Evolutionary conservation across 2,113 vertebrate genomes (phyloP), one percentile per base, ranked within the genome.

Genomic region (Triplophysa rosa): DNA sequence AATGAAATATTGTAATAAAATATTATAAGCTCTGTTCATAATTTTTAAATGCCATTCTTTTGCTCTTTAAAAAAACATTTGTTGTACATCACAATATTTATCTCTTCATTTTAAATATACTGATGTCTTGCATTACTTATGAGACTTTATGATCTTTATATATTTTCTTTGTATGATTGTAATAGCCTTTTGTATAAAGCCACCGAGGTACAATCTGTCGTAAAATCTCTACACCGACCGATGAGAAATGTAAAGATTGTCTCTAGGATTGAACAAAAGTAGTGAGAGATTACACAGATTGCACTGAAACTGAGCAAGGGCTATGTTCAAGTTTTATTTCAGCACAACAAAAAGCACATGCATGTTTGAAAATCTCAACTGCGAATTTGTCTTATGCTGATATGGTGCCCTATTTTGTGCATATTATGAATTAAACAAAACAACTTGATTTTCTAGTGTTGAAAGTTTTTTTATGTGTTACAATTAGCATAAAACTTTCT

Each of bases 361-460:
- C 56, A 67, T 61, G 64, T 47, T 26, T 75, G 21, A 21, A 67
- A n/a, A 79, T 49, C 26, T 78, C n/a, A 65, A 74, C 54, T 79
- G 19, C 23, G 21, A 78, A 78, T 62, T 10, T 76, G 61, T 33
- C 62, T 29, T 69, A 45, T 45, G 54, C 24, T 62, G 19, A 62
- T 45, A 62, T 37, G 2, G 67, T 70, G 58, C 77, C 77, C 63
- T 70, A 70, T 76, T 68, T 76, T 62, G 49, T 77, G 82, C 78
- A 80, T 26, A 72, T 77, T 45, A 26, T 66, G 13, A 66, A 80
- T 66, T 61, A 61, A 79, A 82, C 45, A 19, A 67, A 80, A 59
- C 37, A 49, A 78, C 47, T 58, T 59, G n/a, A 63, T 77, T 47
- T 29, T 64, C 23, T 14, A 3, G 19, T 40, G 13, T 11, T 54